A percentile compares a stretch with the other conserved stretches of the same genome.
These are phyloP conservation scores for Cetonia aurata DNA, from an alignment of 2,888 invertebrate genomes.

Conservation along the genomic window DNA sequence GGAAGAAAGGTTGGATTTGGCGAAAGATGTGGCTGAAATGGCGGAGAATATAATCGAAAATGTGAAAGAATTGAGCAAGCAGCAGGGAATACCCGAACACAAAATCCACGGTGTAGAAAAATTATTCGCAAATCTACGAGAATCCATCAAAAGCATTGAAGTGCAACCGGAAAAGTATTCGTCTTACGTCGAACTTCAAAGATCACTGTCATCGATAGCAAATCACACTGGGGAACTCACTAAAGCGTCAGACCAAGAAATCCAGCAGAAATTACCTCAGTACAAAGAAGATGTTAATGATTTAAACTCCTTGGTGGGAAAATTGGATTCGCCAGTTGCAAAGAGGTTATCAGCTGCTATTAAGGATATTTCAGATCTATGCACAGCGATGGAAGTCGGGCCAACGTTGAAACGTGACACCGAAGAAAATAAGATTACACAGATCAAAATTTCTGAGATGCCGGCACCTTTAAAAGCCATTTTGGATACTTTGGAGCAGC, in stretches of 20 bases:
- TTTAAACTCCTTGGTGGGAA: neutral
- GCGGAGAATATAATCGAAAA: conserved; percentile 43
- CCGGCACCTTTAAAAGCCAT: conserved; percentile 1
- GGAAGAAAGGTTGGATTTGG: conserved; percentile 51
- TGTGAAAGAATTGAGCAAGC: conserved; percentile 44
- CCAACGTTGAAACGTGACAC: neutral
- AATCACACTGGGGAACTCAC: conserved; percentile 9
- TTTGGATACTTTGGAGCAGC: conserved; percentile 6
- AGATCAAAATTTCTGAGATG: conserved; percentile 3
- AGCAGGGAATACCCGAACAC: conserved; percentile 38
- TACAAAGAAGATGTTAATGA: neutral
- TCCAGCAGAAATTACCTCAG: neutral
- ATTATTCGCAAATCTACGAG: neutral
- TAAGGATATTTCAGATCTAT: neutral
- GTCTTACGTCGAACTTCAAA: conserved; percentile 1
- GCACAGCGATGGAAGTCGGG: neutral
- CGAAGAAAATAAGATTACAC: neutral
- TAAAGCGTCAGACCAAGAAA: neutral
- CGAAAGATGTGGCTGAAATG: conserved; percentile 42
- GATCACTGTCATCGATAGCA: conserved; percentile 8
- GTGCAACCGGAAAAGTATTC: neutral
- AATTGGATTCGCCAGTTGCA: conserved; percentile 4
- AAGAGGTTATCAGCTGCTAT: conserved; percentile 10
- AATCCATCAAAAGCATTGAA: conserved; percentile 5
- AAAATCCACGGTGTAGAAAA: conserved; percentile 33